phyloP scores from a whole-genome alignment of 2,797 vertebrate genomes.

The Coranthus polyacanthus region DNA sequence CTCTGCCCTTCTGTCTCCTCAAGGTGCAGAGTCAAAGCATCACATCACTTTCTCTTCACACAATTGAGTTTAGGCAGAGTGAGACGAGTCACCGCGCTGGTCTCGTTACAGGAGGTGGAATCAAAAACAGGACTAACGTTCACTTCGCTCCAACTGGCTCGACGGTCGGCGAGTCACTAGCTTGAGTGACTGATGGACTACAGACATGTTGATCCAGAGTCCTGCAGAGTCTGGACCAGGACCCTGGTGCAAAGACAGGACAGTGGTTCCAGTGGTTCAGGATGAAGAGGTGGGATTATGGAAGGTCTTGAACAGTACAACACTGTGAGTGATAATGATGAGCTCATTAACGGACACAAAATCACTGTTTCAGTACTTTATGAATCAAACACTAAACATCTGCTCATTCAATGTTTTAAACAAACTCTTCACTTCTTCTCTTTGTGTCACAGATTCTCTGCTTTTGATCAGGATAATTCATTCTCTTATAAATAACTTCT shows the following conservation, averaged over 20 bases:
- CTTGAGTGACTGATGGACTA: conserved; percentile 30
- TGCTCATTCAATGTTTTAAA: no score
- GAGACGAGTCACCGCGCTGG: conserved; percentile 16
- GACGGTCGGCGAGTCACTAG: conserved; percentile 24
- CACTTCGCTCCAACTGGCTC: conserved; percentile 22
- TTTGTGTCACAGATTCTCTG: no score
- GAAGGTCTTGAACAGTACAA: no score
- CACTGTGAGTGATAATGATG: neutral
- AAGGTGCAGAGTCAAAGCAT: conserved; percentile 55
- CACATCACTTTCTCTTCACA: conserved; percentile 72
- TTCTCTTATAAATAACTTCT: no score
- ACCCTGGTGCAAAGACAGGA: no score
- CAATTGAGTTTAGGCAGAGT: conserved; percentile 48
- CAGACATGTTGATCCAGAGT: conserved; percentile 17
- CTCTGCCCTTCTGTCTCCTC: conserved; percentile 43
- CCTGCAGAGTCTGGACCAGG: no score
- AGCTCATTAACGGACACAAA: neutral
- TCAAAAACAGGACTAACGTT: conserved; percentile 27
- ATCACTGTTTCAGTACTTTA: no score
- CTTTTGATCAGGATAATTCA: no score
- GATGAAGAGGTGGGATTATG: no score
- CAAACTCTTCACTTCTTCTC: no score
- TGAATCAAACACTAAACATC: no score
- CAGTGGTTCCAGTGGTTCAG: no score
- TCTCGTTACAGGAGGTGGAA: conserved; percentile 28